A percentile compares a stretch with the other conserved stretches of the same genome.
These are phyloP conservation scores for Spisula subtruncata DNA, from an alignment of 2,888 invertebrate genomes.

Conservation along the genomic window DNA sequence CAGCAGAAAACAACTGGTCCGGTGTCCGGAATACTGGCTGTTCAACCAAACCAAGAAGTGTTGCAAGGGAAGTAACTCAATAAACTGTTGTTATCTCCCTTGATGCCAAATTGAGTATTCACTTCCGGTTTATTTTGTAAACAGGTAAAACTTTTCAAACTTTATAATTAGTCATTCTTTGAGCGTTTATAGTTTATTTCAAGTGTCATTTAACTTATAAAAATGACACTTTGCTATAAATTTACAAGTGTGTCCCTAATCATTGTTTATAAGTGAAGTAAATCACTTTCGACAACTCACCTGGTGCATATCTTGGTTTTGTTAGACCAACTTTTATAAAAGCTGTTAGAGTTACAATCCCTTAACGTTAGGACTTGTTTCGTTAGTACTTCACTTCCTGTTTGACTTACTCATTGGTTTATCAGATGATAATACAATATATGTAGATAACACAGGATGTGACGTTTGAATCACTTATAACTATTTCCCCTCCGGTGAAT, in stretches of 20 bases:
- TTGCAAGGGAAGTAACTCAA: neutral
- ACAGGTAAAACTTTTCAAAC: conserved; percentile 41
- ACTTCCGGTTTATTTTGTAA: conserved; percentile 60
- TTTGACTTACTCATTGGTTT: neutral
- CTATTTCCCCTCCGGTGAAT: neutral
- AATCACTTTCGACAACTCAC: neutral
- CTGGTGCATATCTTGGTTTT: neutral
- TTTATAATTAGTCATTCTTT: conserved; percentile 3
- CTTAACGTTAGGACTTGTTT: neutral
- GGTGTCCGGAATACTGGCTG: too few relatives aligned
- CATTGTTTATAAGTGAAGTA: neutral
- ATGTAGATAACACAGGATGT: neutral
- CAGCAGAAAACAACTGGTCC: too few relatives aligned
- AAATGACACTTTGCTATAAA: neutral
- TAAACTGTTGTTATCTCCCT: neutral
- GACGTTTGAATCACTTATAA: neutral
- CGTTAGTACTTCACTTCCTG: neutral
- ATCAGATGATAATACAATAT: neutral
- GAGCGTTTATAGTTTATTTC: neutral
- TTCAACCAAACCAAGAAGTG: too few relatives aligned
- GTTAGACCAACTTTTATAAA: neutral
- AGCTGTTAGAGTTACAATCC: neutral
- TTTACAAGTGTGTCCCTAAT: neutral
- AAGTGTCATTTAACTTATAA: neutral
- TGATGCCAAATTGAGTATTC: neutral